Conservation (phyloP, 2,888 invertebrate genomes). For the Lysandra coridon region DNA sequence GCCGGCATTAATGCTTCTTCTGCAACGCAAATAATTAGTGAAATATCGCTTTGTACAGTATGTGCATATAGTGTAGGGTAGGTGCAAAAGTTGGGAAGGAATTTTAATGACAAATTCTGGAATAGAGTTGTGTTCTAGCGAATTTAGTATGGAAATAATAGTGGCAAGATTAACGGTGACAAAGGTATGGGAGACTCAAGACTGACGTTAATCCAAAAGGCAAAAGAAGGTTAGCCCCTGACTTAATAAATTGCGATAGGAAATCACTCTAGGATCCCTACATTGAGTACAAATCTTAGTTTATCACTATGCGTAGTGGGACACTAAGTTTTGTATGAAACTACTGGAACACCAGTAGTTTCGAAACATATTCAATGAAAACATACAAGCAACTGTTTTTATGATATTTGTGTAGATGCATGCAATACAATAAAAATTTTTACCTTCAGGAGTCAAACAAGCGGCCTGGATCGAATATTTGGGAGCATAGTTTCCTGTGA, state of each 20-base stretch:
- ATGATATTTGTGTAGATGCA: neutral
- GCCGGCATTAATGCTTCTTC: constrained; percentile 71
- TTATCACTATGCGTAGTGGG: too few relatives aligned
- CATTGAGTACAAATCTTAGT: too few relatives aligned
- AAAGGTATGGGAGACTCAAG: too few relatives aligned
- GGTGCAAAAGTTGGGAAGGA: neutral
- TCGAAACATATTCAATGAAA: neutral
- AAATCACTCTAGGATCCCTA: too few relatives aligned
- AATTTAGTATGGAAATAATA: neutral
- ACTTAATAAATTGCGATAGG: too few relatives aligned
- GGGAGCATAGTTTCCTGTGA: constrained; percentile 83
- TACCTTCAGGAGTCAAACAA: constrained; percentile 73
- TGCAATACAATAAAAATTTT: constrained; percentile 15
- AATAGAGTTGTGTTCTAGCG: neutral
- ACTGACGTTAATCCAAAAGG: too few relatives aligned
- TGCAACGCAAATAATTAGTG: constrained; percentile 49
- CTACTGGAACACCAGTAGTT: neutral
- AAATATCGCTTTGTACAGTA: constrained; percentile 25
- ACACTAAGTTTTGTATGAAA: too few relatives aligned
- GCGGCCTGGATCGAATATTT: constrained; percentile 83
- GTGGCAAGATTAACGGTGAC: neutral
- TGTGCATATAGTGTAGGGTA: neutral
- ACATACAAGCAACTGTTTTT: neutral
- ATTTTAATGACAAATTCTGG: neutral
- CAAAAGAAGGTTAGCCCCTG: too few relatives aligned